A percentile compares a stretch with the other conserved stretches of the same genome.
Conservation (phyloP, 2,888 invertebrate genomes). For the Notodonta ziczac region DNA sequence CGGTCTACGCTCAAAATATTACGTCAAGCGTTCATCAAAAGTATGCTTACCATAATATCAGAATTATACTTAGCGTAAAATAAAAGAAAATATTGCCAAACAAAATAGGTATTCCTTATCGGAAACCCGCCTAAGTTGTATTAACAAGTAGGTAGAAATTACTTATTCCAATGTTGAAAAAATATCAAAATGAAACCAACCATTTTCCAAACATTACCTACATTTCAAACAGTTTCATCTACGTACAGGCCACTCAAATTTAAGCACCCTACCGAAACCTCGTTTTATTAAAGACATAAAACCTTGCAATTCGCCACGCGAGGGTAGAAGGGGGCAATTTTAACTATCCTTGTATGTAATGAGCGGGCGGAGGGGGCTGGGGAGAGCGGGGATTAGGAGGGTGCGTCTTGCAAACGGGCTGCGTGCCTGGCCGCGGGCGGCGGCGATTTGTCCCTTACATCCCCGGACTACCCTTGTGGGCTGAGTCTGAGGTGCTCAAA, state of each 20-base stretch:
- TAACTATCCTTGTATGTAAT: constrained; percentile 81
- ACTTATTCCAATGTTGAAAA: neutral
- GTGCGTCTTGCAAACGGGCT: constrained; percentile 81
- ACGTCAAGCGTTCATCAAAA: no score
- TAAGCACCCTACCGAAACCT: constrained; percentile 42
- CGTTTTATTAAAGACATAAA: constrained; percentile 80
- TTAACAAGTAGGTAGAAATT: no score
- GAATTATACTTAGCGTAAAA: no score
- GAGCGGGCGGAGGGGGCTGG: constrained; percentile 55
- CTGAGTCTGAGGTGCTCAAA: constrained; percentile 48
- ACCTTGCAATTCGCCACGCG: constrained; percentile 59
- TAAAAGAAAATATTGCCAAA: no score
- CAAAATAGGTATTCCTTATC: no score
- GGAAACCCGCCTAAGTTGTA: no score
- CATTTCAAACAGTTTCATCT: constrained; percentile 14
- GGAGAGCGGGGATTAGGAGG: constrained; percentile 69
- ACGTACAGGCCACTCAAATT: constrained; percentile 31
- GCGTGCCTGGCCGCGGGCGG: constrained; percentile 77
- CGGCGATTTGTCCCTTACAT: constrained; percentile 78
- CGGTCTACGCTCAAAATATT: no score
- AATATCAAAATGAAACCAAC: constrained; percentile 12
- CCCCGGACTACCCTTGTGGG: constrained; percentile 64
- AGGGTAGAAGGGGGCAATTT: constrained; percentile 58
- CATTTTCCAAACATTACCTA: constrained; percentile 28
- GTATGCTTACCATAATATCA: no score